Evolutionary conservation across 2,888 invertebrate species (phyloP).

Genomic region (Mantis religiosa): DNA sequence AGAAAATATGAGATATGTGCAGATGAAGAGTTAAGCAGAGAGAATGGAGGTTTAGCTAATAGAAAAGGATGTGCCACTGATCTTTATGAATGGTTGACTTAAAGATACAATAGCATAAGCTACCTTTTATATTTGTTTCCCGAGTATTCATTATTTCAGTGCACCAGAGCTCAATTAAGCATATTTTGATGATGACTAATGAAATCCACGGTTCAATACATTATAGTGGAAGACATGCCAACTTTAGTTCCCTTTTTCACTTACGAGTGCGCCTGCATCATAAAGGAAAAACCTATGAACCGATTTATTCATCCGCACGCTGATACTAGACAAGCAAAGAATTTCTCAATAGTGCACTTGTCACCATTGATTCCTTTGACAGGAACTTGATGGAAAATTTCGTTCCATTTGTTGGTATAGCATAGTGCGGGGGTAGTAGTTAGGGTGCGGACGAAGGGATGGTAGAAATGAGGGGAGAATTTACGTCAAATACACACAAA

Average conservation of each 20-base stretch:
- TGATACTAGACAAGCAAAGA: not conserved
- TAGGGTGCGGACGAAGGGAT: not conserved
- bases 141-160: no score
- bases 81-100: no score
- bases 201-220: no score
- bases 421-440: not conserved
- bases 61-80: no score
- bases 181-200: no score
- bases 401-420: not conserved
- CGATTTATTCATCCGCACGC: not conserved
- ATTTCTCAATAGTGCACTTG: not conserved
- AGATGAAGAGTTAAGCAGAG: no score
- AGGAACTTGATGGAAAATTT: not conserved
- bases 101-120: no score
- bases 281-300: not conserved
- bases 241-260: not conserved
- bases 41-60: no score
- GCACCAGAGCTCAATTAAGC: no score
- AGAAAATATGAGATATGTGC: no score
- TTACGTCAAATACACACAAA: not conserved
- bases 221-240: not conserved
- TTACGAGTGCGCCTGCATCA: not conserved
- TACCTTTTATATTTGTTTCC: no score
- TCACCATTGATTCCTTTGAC: not conserved
- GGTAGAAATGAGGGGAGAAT: not conserved